Evolutionary conservation across 1,140 invertebrate species (phyloP), one percentile per base, ranked within the genome.

Genomic region (Portunus trituberculatus): DNA sequence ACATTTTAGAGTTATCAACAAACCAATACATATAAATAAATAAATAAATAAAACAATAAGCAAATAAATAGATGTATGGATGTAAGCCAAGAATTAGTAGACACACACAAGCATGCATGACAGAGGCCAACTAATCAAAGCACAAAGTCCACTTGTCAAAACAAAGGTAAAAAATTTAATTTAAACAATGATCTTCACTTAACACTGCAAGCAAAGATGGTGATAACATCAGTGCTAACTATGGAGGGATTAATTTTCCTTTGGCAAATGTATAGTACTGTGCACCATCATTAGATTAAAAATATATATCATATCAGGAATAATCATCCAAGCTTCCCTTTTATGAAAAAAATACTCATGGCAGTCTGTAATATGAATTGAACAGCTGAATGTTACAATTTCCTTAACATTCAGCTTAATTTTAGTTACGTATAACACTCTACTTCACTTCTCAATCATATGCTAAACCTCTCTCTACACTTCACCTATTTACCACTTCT

Each of bases 171-270:
- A 59, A 59, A 12, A 59, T 14, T 0, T 20, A 12, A 59, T 14
- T 0, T 20, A 14, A 59, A 59, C 12, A 10, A 14, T 20, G 16
- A n/a, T 8, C 67, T 76, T 76, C 12, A 76, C n/a, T n/a, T 76
- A 76, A 76, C 20, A 76, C 6, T 7, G 20, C 20, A n/a, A n/a
- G 20, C 67, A 7, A 25, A n/a, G 67, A 20, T 76, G 67, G 67
- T 76, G 20, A 76, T 20, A 76, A 76, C 25, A 76, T 20, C 67
- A 76, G n/a, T 76, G 67, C 20, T 76, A n/a, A n/a, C 6, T 76
- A 76, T 76, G 67, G 67, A 76, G 67, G 67, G 67, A 76, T n/a
- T 76, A n/a, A 76, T 76, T 76, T 76, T 76, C 67, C 67, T 76
- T 76, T 25, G 67, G 25, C 20, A 76, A 76, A n/a, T n/a, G 67